These are phyloP conservation scores for Triops longicaudatus DNA, from an alignment of 1,140 invertebrate genomes.

Conservation along the genomic window DNA sequence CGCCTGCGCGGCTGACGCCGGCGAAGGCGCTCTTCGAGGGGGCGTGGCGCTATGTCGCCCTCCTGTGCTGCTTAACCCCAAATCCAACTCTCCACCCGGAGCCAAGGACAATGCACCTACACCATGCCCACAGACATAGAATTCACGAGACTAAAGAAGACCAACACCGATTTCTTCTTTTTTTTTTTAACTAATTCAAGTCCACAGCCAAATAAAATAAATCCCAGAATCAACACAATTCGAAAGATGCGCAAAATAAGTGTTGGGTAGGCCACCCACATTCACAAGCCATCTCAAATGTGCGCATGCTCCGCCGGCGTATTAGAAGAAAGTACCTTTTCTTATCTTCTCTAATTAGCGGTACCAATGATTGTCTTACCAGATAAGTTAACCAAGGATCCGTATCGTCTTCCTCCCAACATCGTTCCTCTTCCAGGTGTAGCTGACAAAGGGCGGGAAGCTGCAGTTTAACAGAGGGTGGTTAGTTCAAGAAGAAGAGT, in stretches of 20 bases:
- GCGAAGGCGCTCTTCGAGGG: constrained; percentile 66
- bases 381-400: constrained; percentile 86
- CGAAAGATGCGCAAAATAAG: not conserved
- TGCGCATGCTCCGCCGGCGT: not conserved
- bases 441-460: not conserved
- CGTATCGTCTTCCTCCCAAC: constrained; percentile 45
- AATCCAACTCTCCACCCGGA: constrained; percentile 17
- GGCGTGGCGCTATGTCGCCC: constrained; percentile 43
- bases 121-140: constrained; percentile 27
- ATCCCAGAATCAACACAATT: not conserved
- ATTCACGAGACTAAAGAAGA: not conserved
- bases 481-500: constrained; percentile 19
- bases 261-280: not conserved
- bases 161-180: not conserved
- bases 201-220: too few relatives aligned
- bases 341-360: not conserved
- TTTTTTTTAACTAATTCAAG: too few relatives aligned
- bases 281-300: not conserved
- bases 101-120: constrained; percentile 19
- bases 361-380: constrained; percentile 54
- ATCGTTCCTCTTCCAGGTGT: constrained; percentile 19
- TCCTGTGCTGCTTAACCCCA: constrained; percentile 31
- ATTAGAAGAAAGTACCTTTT: not conserved
- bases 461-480: not conserved
- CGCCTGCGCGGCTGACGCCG: constrained; percentile 54